phyloP scores from a whole-genome alignment of 2,113 vertebrate genomes.

The Struthidea cinerea region DNA sequence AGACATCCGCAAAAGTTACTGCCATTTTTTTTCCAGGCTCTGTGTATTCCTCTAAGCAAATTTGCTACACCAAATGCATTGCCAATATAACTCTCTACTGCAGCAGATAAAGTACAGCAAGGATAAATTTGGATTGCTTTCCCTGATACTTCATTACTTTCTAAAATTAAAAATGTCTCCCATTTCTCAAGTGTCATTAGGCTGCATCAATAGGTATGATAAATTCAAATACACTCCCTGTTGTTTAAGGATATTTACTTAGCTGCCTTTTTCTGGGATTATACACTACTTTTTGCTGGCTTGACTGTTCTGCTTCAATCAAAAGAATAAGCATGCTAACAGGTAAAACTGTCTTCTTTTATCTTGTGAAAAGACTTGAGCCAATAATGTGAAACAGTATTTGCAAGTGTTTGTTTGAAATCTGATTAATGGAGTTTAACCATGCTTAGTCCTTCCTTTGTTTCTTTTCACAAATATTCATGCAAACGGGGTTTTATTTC shows the following conservation, averaged over 20 bases:
- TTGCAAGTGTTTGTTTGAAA: constrained; percentile 13
- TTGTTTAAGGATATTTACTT: constrained; percentile 3
- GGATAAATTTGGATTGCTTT: constrained; percentile 13
- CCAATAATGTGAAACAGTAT: not conserved
- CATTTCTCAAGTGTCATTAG: constrained; percentile 25
- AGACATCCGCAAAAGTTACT: constrained; percentile 7
- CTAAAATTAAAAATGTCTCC: constrained; percentile 32
- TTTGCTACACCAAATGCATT: not conserved
- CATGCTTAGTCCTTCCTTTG: not conserved
- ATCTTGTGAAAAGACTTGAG: not conserved
- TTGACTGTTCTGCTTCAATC: not conserved
- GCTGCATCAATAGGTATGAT: not conserved
- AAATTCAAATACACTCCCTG: not conserved
- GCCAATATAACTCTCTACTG: not conserved
- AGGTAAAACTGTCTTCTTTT: not conserved
- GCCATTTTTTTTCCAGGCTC: not conserved
- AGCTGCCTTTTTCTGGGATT: not conserved
- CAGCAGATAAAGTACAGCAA: not conserved
- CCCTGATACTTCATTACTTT: constrained; percentile 16
- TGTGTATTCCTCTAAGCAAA: not conserved
- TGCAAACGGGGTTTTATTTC: not conserved
- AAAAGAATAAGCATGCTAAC: not conserved
- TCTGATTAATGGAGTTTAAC: not conserved
- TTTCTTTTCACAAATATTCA: constrained; percentile 11
- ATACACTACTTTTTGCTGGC: not conserved